Evolutionary conservation across 2,113 vertebrate genomes (phyloP).

Genomic region (Chaetorhynchus papuensis): DNA sequence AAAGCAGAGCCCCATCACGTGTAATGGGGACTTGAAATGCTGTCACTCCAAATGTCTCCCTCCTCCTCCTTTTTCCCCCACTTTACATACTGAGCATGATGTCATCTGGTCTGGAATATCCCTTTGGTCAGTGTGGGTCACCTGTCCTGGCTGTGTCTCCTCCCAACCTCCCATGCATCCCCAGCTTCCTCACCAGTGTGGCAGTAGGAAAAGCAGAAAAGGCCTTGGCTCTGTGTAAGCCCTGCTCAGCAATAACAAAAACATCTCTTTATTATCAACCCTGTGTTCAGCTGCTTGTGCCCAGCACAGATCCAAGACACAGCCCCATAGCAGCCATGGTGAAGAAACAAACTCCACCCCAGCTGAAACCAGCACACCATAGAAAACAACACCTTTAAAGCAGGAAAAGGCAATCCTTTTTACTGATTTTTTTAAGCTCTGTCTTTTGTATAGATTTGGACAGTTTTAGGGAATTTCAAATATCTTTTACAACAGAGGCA

Average conservation of each 20-base stretch:
- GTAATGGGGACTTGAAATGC: accelerated
- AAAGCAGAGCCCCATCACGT: neutral
- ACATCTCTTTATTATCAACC: neutral
- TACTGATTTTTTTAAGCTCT: neutral
- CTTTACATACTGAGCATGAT: neutral
- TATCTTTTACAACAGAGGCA: neutral
- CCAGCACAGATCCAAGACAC: neutral
- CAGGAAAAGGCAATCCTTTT: neutral
- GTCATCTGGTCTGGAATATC: neutral
- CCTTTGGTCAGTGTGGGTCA: neutral
- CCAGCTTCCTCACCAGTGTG: accelerated
- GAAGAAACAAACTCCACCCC: neutral
- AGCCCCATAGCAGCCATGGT: neutral
- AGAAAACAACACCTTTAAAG: neutral
- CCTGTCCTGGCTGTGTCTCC: neutral
- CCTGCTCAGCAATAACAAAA: neutral
- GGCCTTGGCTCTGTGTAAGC: neutral
- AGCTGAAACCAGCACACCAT: neutral
- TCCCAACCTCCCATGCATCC: neutral
- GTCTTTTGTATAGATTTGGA: neutral
- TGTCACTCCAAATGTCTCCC: neutral
- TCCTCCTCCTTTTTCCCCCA: neutral
- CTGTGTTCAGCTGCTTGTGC: neutral
- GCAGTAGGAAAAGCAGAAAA: neutral
- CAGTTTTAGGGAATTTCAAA: neutral